Evolutionary conservation across 2,113 vertebrate species (phyloP).

Genomic region (Mastomys natalensis): DNA sequence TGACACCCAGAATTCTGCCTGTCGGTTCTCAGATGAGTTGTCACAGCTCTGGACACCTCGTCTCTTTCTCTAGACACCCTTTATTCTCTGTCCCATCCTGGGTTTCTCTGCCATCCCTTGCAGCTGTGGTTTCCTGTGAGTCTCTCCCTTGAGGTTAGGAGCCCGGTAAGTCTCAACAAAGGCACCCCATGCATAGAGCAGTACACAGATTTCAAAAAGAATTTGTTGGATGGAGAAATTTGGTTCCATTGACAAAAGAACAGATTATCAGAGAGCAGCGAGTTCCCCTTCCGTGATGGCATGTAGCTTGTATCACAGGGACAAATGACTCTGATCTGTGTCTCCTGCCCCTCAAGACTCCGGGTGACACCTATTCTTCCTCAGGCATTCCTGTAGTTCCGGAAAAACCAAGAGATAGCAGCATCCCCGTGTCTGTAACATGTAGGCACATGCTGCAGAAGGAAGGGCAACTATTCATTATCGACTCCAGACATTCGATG

Average conservation of each 20-base stretch:
- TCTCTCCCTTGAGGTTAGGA: neutral
- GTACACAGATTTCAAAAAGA: neutral
- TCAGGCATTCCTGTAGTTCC: neutral
- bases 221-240: neutral
- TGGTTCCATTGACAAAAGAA: neutral
- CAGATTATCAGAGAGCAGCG: accelerated
- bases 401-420: neutral
- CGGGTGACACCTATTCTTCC: accelerated
- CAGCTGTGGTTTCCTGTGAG: neutral
- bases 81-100: accelerated
- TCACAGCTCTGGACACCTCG: neutral
- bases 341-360: neutral
- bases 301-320: neutral
- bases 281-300: neutral
- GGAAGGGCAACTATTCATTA: conserved; percentile 58
- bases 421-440: neutral
- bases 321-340: neutral
- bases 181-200: neutral
- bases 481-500: conserved; percentile 10
- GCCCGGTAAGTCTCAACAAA: neutral
- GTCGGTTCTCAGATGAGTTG: neutral
- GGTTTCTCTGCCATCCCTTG: accelerated
- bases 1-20: accelerated
- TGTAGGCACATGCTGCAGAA: neutral
- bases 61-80: accelerated